Base-by-base conservation (phyloP, 2,888 invertebrate species). In the Leptopilina myrica region DNA sequence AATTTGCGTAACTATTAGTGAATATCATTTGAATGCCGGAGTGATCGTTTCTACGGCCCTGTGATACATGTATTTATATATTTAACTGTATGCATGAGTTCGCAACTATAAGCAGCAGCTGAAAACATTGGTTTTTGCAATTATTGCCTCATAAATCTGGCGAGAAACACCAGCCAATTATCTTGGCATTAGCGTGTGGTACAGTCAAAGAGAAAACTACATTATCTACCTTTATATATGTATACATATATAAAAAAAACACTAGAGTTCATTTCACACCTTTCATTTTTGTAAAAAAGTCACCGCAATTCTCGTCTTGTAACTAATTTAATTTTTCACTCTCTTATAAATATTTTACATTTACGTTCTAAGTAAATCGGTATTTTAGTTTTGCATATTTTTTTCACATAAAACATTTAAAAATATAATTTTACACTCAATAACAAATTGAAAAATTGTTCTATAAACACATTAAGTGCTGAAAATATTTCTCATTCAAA, bases 91-190 rank as follows among this genome's bases (percentile, higher is more conserved):
- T 53, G 69, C 69, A 69, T 69, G 53, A 77, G 43, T 76, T 49
- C 69, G 77, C 77, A 76, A 78, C 78, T 73, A 20, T 20, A 80
- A 77, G 69, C 81, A 78, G 65, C 82, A 78, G 79, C 83, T 79
- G 85, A 83, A 85, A 88, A 85, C 86, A 82, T 82, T 78, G 83
- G 78, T 87, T 87, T 87, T 86, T 85, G 82, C 86, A 86, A 88
- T 89, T 86, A 87, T 85, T 86, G 85, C 85, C 84, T 83, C 86
- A 84, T 87, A 86, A 86, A 87, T 88, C 87, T 84, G 81, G 76
- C 82, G 80, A 69, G 84, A 83, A 85, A 84, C 85, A 81, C 76
- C 81, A 80, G 85, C 86, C 87, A 88, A 88, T 88, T 87, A 88
- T 87, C 86, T 85, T 81, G 86, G 86, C 84, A 87, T 87, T 88